Evolutionary conservation across 2,888 invertebrate genomes (phyloP), one percentile per base, ranked within the genome.

Genomic region (Chalcosyrphus nemorum): DNA sequence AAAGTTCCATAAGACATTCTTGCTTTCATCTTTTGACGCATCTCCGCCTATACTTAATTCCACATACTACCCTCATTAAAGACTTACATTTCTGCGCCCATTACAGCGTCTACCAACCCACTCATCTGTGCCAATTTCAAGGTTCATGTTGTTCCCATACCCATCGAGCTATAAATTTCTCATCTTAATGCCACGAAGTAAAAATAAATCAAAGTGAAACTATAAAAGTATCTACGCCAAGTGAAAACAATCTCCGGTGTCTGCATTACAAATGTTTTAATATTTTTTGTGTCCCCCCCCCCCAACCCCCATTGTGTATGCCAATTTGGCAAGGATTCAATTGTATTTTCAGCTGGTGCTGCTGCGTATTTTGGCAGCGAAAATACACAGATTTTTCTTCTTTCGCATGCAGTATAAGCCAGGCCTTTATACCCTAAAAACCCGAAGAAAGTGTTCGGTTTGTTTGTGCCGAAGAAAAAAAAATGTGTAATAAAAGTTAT

Each of bases 291-390:
- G 27, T 13, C 6, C 77, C 43, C 32, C 21, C 32, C 13, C 1
- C 27, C 11, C 19, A 1, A n/a, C 19, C 21, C 27, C 41, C 47
- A n/a, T n/a, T n/a, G n/a, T n/a, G n/a, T 27, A 11, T 56, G 63
- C 56, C 77, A 82, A 78, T 78, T 82, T 82, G 82, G 82, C 82
- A 77, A 41, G 54, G 32, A 68, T 82, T 68, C 82, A 82, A 63
- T 63, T 72, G 29, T 68, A 61, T 65, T 56, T 65, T 82, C 77
- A 77, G 66, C 77, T 82, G 71, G 71, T 61, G 29, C 65, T 52
- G 24, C 56, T 82, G 82, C 71, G 82, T 82, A 77, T 56, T 72
- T 72, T 82, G 77, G 82, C 77, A 77, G 56, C 71, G 35, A n/a
- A n/a, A n/a, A n/a, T n/a, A 45, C 35, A 41, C 54, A 21, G 41